Evolutionary conservation across 2,888 invertebrate genomes (phyloP).

Genomic region (Harpagoxenus sublaevis): DNA sequence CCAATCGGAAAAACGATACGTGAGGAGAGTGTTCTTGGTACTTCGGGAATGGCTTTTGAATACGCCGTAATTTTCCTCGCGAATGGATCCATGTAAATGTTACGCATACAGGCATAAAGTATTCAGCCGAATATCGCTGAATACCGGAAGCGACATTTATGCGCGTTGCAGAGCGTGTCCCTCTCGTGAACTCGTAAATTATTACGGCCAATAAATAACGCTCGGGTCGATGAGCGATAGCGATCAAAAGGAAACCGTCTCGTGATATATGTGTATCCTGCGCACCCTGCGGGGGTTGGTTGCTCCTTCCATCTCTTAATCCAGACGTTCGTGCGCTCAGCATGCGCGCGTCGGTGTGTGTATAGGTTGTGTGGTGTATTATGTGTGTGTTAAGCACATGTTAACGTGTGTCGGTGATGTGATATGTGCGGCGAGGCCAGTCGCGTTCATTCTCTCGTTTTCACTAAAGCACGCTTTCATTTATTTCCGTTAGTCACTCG

Average conservation of each 20-base stretch:
- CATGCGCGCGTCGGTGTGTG: not conserved
- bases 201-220: conserved; percentile 60
- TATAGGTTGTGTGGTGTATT: conserved; percentile 20
- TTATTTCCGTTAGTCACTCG: conserved; percentile 44
- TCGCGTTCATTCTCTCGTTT: conserved; percentile 70
- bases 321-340: conserved; percentile 6
- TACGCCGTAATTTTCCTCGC: conserved; percentile 22
- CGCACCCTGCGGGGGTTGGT: conserved; percentile 40
- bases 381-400: conserved; percentile 23
- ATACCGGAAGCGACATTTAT: conserved; percentile 46
- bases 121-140: conserved; percentile 30
- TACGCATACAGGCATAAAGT: conserved; percentile 24
- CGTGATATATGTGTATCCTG: conserved; percentile 58
- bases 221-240: conserved; percentile 62
- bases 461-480: conserved; percentile 54
- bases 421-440: conserved; percentile 79
- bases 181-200: conserved; percentile 56
- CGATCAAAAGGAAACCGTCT: conserved; percentile 60
- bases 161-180: conserved; percentile 28
- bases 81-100: conserved; percentile 10
- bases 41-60: not conserved
- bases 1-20: conserved; percentile 3
- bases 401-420: conserved; percentile 64
- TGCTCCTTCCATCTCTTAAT: conserved; percentile 59
- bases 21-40: conserved; percentile 20